Evolutionary conservation across 2,797 vertebrate species (phyloP).

Genomic region (Allobates femoralis): DNA sequence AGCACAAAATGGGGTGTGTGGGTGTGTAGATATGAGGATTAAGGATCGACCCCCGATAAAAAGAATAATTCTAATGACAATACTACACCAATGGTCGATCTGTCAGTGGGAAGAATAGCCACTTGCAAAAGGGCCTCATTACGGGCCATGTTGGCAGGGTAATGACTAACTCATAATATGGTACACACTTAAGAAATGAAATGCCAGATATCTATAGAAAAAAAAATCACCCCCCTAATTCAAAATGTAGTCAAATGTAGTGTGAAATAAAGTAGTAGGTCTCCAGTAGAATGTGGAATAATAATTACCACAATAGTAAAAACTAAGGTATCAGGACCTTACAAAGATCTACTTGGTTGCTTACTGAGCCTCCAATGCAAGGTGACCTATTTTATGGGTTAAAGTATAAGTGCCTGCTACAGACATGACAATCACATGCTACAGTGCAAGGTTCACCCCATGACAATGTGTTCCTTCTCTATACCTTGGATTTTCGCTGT

Average conservation of each 20-base stretch:
- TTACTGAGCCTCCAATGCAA: background rate
- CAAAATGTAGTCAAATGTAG: too few species aligned
- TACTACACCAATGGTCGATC: background rate
- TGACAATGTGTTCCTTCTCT: background rate
- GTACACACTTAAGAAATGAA: background rate
- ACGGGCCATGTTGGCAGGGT: background rate
- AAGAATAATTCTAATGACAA: background rate
- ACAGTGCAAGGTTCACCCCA: background rate
- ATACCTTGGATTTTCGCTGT: conserved; percentile 86
- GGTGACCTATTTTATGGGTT: background rate
- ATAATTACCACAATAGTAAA: too few species aligned
- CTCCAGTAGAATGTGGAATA: too few species aligned
- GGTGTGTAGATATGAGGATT: background rate
- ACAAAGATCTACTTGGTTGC: background rate
- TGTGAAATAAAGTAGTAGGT: too few species aligned
- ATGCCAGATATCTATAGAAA: too few species aligned
- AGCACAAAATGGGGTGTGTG: background rate
- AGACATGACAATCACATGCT: background rate
- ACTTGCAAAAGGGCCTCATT: background rate
- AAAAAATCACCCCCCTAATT: too few species aligned
- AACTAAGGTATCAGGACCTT: background rate
- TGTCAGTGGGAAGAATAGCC: background rate
- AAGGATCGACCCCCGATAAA: background rate
- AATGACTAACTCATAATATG: background rate
- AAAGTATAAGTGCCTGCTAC: background rate